Base-by-base conservation (phyloP, 2,888 invertebrate species). In the Clunio marinus region DNA sequence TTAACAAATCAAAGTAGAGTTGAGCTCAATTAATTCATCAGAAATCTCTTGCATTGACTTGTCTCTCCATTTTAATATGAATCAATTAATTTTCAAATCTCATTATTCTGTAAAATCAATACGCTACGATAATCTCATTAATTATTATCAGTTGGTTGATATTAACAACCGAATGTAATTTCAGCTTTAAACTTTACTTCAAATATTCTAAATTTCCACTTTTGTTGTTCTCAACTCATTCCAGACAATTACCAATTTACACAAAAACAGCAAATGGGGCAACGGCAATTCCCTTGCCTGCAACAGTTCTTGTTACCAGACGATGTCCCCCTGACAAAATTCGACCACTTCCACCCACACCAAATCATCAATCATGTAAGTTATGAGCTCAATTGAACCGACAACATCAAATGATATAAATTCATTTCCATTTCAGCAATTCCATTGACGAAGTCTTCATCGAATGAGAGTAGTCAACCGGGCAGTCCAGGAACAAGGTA, bases 221-320 rank as follows among this genome's bases (percentile, higher is more conserved):
- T n/a, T n/a, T n/a, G n/a, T n/a, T n/a, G n/a, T n/a, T n/a, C 32
- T 32, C 32, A 32, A 32, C 15, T 55, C 60, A 17, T 77, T 77
- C 70, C 82, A 85, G 85, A 75, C 84, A 84, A 76, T 80, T 81
- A 76, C 80, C 81, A 73, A 81, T 84, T 74, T 78, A 77, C 65
- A 76, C 77, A 8, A 81, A 80, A 71, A 80, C 80, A 60, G 74
- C 73, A 55, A 74, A 76, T 55, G 76, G 77, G 65, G 83, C 83
- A 75, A 86, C 86, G 72, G 86, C 86, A 74, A 88, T 88, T 74
- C 88, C 88, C 59, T 77, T 87, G 73, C 88, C 88, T 20, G 87
- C 87, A 69, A 86, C 86, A n/a, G 86, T 86, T 68, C 81, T 85
- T 70, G 86, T 86, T 41, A 83, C 83, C 67, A 81, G 87, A 70